These are phyloP conservation scores for Lycopodina hypogea DNA, from an alignment of 37 sponge, comb jelly and placozoan genomes.

Conservation along the genomic window DNA sequence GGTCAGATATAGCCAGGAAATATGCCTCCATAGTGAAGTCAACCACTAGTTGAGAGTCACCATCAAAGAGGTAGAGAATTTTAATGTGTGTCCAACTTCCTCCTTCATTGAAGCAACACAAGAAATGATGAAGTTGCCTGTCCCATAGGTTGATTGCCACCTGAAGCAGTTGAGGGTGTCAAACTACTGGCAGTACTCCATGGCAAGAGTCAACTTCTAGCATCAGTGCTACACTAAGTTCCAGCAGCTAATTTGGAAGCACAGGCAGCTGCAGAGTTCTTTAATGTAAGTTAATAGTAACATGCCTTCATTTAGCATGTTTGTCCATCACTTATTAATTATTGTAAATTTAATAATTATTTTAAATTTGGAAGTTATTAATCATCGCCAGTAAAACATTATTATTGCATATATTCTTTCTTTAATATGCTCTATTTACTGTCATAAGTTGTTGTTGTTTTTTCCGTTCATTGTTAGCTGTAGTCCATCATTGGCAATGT, in stretches of 20 bases:
- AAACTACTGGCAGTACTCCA: conserved; percentile 60
- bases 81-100: background rate
- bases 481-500: conserved; percentile 27
- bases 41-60: conserved; percentile 46
- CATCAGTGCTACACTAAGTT: conserved; percentile 57
- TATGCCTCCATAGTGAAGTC: conserved; percentile 46
- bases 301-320: too few species aligned
- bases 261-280: conserved; percentile 67
- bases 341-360: background rate
- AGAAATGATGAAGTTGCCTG: background rate
- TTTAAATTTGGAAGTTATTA: background rate
- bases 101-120: background rate
- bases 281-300: conserved; percentile 44
- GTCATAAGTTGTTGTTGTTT: background rate
- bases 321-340: background rate
- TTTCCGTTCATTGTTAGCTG: background rate
- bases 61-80: conserved; percentile 52
- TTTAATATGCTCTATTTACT: background rate
- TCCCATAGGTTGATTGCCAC: conserved; percentile 48
- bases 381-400: too few species aligned
- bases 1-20: conserved; percentile 61
- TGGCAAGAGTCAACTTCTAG: conserved; percentile 76
- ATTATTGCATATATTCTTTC: background rate
- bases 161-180: conserved; percentile 32
- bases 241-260: conserved; percentile 38